phyloP scores from a whole-genome alignment of 2,113 vertebrate genomes.

The Steatornis caripensis region DNA sequence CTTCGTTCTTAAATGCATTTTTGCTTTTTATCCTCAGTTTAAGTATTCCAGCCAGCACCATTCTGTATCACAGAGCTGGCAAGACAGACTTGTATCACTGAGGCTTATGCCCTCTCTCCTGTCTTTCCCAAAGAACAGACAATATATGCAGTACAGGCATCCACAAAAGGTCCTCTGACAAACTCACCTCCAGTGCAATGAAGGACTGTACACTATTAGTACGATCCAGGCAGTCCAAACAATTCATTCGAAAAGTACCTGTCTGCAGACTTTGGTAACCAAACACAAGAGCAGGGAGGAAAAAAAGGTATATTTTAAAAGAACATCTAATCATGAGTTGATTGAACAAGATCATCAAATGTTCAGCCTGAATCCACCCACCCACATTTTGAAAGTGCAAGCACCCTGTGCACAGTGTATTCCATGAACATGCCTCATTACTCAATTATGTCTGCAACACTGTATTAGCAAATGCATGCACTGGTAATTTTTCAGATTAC shows the following conservation, averaged over 20 bases:
- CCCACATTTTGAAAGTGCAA: not conserved
- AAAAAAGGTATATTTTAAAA: constrained; percentile 19
- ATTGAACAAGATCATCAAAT: not conserved
- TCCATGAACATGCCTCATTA: not conserved
- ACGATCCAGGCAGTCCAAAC: constrained; percentile 78
- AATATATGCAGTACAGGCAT: not conserved
- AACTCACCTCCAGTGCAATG: constrained; percentile 75
- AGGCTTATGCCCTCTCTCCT: not conserved
- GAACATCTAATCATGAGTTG: not conserved
- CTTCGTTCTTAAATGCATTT: not conserved
- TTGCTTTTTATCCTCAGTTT: not conserved
- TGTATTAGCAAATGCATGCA: not conserved
- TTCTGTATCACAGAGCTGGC: not conserved
- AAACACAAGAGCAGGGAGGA: not conserved
- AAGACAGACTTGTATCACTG: not conserved
- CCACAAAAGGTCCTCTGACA: not conserved
- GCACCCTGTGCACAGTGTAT: not conserved
- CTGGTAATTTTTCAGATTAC: not conserved
- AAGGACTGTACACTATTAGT: constrained; percentile 77
- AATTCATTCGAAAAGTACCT: constrained; percentile 79
- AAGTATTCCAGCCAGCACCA: not conserved
- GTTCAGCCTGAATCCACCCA: not conserved
- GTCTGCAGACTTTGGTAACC: constrained; percentile 71
- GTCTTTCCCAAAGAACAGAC: not conserved
- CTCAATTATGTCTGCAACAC: not conserved